phyloP scores from a whole-genome alignment of 2,888 invertebrate species.

The Ceramica pisi region DNA sequence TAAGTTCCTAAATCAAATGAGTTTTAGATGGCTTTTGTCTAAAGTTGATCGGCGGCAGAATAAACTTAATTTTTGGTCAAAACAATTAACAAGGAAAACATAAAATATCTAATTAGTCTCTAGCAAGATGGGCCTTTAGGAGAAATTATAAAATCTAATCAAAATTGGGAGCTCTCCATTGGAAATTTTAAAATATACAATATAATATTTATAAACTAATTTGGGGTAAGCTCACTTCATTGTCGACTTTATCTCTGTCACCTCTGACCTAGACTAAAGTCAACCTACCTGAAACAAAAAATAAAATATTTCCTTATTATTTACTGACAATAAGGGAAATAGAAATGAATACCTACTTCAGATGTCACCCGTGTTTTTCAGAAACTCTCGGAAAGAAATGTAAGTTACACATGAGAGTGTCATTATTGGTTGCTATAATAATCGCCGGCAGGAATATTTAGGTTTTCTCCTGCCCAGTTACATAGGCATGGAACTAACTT shows the following conservation, averaged over 20 bases:
- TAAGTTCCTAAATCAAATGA: conserved; percentile 24
- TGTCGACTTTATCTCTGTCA: too few species aligned
- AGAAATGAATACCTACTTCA: conserved; percentile 25
- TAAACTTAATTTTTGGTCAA: not conserved
- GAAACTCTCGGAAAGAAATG: not conserved
- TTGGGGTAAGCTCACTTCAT: too few species aligned
- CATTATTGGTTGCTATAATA: conserved; percentile 7
- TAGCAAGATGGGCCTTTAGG: not conserved
- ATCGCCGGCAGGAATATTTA: too few species aligned
- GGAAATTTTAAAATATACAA: not conserved
- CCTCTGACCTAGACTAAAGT: too few species aligned
- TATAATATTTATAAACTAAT: too few species aligned
- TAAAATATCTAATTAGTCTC: not conserved
- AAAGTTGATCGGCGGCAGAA: not conserved
- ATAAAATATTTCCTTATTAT: not conserved
- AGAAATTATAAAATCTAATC: not conserved
- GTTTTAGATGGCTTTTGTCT: conserved; percentile 7
- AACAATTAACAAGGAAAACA: not conserved
- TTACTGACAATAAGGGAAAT: conserved; percentile 4
- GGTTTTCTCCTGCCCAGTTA: too few species aligned
- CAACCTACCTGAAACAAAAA: too few species aligned
- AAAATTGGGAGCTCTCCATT: not conserved
- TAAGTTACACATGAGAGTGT: not conserved
- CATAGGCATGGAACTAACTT: too few species aligned
- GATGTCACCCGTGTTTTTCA: conserved; percentile 2